Conservation (phyloP, 2,888 invertebrate genomes). For the Hyppa rectilinea region DNA sequence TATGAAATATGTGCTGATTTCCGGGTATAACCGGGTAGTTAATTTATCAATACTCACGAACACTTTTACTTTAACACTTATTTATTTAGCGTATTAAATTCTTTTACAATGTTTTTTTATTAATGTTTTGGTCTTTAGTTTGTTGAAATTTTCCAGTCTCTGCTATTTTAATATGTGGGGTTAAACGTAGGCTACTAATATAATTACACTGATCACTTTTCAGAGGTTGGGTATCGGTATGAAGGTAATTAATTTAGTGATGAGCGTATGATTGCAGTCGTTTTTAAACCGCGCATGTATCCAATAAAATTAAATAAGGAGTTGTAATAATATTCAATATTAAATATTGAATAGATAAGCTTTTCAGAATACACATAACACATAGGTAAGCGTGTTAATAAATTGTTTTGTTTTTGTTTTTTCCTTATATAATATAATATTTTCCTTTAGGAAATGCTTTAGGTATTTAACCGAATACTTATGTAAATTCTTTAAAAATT, state of each 20-base stretch:
- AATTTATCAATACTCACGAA: not conserved
- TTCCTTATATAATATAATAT: not conserved
- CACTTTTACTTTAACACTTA: not conserved
- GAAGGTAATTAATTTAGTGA: no score
- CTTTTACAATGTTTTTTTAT: not conserved
- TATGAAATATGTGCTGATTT: not conserved
- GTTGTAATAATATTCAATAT: not conserved
- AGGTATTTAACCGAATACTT: not conserved
- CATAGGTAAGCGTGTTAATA: no score
- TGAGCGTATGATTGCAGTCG: no score
- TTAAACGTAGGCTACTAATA: not conserved
- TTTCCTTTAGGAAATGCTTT: not conserved
- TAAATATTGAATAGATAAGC: no score
- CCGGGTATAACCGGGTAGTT: not conserved
- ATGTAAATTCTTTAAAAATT: not conserved
- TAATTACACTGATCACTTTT: no score
- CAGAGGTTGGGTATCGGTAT: no score
- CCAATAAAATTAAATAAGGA: not conserved
- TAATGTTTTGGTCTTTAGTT: no score
- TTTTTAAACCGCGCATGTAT: no score
- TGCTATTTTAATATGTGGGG: not conserved
- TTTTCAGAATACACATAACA: no score
- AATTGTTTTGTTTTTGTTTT: not conserved
- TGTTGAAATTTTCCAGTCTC: not conserved
- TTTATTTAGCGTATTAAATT: not conserved